Evolutionary conservation across 2,888 invertebrate species (phyloP).

Genomic region (Portevinia maculata): DNA sequence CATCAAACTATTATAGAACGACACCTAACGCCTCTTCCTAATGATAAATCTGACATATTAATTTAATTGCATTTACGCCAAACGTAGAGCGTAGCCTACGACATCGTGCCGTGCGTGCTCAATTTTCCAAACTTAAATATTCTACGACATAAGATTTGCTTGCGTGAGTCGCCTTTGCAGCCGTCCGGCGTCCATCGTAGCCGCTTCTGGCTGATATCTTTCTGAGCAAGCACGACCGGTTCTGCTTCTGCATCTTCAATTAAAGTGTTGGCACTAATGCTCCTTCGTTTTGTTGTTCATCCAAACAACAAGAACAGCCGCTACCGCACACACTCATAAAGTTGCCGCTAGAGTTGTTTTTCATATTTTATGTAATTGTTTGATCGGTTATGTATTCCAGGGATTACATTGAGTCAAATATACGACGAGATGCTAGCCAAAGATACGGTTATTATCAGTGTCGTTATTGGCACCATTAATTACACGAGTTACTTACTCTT

Average conservation of each 20-base stretch:
- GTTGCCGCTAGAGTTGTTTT: conserved; percentile 26
- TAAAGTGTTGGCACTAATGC: conserved; percentile 71
- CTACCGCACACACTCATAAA: background rate
- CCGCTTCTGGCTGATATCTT: background rate
- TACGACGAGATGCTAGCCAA: conserved; percentile 32
- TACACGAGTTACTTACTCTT: conserved; percentile 44
- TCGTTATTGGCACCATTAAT: conserved; percentile 74
- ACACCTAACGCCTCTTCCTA: conserved; percentile 53
- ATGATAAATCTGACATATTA: conserved; percentile 68
- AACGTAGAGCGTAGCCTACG: conserved; percentile 21
- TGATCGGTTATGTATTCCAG: conserved; percentile 51
- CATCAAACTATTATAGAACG: conserved; percentile 40
- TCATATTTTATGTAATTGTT: conserved; percentile 51
- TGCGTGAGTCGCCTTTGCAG: conserved; percentile 47
- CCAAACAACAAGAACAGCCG: conserved; percentile 25
- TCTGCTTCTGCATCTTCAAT: conserved; percentile 68
- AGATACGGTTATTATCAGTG: conserved; percentile 69
- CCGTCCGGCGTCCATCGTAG: background rate
- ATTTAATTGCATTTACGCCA: conserved; percentile 70
- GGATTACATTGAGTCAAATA: conserved; percentile 69
- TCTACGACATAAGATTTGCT: conserved; percentile 67
- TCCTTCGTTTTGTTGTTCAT: conserved; percentile 58
- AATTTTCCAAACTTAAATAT: conserved; percentile 62
- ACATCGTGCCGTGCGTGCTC: conserved; percentile 49
- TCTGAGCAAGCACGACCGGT: conserved; percentile 53